phyloP scores from a whole-genome alignment of 2,888 invertebrate species.

The Imbricaverruca yamaguchii region DNA sequence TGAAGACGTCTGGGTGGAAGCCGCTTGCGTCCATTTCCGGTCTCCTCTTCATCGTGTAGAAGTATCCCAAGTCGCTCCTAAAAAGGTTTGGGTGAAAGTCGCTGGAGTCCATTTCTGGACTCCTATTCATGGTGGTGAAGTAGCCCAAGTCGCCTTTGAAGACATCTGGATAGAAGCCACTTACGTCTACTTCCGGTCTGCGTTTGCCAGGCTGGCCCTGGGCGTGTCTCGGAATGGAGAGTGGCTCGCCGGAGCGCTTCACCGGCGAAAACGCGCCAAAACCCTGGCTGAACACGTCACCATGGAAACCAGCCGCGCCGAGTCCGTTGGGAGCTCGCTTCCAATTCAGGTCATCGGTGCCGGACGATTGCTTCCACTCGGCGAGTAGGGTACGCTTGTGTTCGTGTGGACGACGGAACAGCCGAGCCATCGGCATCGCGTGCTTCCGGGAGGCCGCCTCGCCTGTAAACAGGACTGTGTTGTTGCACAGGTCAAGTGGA shows the following conservation, averaged over 20 bases:
- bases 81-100: constrained; percentile 40
- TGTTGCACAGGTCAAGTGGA: too few species aligned
- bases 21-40: constrained; percentile 37
- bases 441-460: too few species aligned
- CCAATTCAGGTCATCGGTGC: neutral
- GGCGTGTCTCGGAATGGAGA: constrained; percentile 37
- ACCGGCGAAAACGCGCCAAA: constrained; percentile 38
- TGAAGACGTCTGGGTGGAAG: constrained; percentile 39
- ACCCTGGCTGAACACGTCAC: constrained; percentile 28
- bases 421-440: neutral
- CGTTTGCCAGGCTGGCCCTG: constrained; percentile 34
- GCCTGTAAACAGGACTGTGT: too few species aligned
- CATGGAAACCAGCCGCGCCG: constrained; percentile 30
- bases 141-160: constrained; percentile 39
- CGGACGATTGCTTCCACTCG: neutral
- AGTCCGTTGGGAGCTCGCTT: constrained; percentile 26
- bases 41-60: constrained; percentile 36
- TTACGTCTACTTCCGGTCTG: constrained; percentile 36
- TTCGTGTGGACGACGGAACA: neutral
- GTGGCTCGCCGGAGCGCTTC: constrained; percentile 31
- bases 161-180: constrained; percentile 39
- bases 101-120: constrained; percentile 27
- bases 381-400: neutral
- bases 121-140: constrained; percentile 37
- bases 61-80: constrained; percentile 39